Base-by-base conservation (phyloP, 2,888 invertebrate species). In the Agelastica alni region DNA sequence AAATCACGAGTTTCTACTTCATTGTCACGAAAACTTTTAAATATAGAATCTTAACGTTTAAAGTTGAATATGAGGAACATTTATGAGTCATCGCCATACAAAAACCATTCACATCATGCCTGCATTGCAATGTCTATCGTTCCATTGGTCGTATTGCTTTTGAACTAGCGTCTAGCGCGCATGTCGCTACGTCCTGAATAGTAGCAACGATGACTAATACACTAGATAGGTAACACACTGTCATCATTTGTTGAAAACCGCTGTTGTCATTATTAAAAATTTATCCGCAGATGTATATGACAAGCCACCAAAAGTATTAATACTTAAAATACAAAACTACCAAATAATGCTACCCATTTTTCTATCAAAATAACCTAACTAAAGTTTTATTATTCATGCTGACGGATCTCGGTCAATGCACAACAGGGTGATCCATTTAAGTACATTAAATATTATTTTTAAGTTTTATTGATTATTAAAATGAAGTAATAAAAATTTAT, bases 91-190 rank as follows among this genome's bases (percentile, higher is more conserved):
- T 65, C 62, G 61, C 56, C 60, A 62, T 56, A 64, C 65, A 69
- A 69, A 68, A 69, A 68, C 68, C 69, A 70, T 70, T 70, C 67
- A 68, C 65, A 68, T 66, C 68, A 67, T 68, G 68, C 70, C 73
- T 71, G 70, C 71, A 73, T 72, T 71, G 69, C 70, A 66, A 69
- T 66, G 63, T 65, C 66, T 60, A 59, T 58, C 56, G 58, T 63
- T 57, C 66, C 62, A 68, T 70, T 69, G 68, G 69, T 63, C 60
- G 61, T 58, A 59, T 57, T 45, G 54, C 49, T 58, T 59, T 59
- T 57, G 60, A 60, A 60, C 59, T 64, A 51, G 45, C 52, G 47
- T 45, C 49, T 48, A 54, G 34, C 56, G 66, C 70, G 70, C 71
- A 64, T 62, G 68, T 63, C 64, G 60, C 42, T 60, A 49, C 45